phyloP scores from a whole-genome alignment of 2,797 vertebrate genomes.

The Atherinosoma microstoma region DNA sequence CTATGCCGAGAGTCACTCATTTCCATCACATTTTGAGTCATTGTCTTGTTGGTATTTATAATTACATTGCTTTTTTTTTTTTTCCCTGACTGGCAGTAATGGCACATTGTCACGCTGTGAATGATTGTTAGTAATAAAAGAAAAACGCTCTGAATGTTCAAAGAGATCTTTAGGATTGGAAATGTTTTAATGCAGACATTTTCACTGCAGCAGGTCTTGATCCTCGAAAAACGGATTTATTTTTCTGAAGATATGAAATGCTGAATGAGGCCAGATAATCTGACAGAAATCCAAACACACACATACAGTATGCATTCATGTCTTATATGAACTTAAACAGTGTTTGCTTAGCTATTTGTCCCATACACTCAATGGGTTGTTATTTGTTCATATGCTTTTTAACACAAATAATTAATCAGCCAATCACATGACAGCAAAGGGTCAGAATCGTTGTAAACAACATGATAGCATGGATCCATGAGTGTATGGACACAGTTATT shows the following conservation, averaged over 20 bases:
- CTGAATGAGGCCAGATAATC: not conserved
- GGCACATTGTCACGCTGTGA: not conserved
- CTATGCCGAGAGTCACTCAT: not conserved
- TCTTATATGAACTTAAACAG: too few species aligned
- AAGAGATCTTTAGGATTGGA: slow-evolving; percentile 6
- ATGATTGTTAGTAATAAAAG: not conserved
- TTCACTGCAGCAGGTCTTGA: not conserved
- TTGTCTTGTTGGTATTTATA: not conserved
- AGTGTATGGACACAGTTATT: too few species aligned
- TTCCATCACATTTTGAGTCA: not conserved
- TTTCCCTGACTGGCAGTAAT: too few species aligned
- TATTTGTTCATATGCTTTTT: too few species aligned
- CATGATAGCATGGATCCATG: too few species aligned
- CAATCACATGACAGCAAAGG: too few species aligned
- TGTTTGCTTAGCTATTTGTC: too few species aligned
- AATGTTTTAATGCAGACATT: slow-evolving; percentile 13
- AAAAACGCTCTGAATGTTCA: slow-evolving; percentile 3
- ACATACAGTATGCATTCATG: not conserved
- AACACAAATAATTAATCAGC: too few species aligned
- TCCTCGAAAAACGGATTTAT: not conserved
- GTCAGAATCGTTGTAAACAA: too few species aligned
- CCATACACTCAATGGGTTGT: too few species aligned
- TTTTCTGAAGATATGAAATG: not conserved
- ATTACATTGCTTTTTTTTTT: not conserved
- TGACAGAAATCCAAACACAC: not conserved